A percentile compares a stretch with the other conserved stretches of the same genome.
phyloP scores from a whole-genome alignment of 2,888 invertebrate species.

The Sarcophaga carnaria region DNA sequence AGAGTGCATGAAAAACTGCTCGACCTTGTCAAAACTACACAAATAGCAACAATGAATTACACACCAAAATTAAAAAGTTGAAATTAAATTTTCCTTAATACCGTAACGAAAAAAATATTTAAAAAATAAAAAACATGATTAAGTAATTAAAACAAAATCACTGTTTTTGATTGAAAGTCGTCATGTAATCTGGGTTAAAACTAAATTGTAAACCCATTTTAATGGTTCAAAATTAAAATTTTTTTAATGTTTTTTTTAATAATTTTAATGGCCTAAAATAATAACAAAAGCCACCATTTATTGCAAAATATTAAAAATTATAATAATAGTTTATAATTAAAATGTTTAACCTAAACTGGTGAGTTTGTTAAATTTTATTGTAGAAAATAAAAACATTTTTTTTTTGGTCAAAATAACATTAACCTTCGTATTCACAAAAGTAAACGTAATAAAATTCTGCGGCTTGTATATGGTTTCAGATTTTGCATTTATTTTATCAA shows the following conservation, averaged over 20 bases:
- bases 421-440: background rate
- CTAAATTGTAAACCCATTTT: too few species aligned
- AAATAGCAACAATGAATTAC: slow-evolving; percentile 5
- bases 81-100: background rate
- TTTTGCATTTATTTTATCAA: too few species aligned
- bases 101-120: background rate
- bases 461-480: background rate
- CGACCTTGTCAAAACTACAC: slow-evolving; percentile 56
- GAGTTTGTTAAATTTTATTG: background rate
- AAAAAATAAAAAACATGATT: background rate
- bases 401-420: background rate
- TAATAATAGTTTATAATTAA: background rate
- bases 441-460: background rate
- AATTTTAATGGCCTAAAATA: background rate
- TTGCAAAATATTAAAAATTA: background rate
- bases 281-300: background rate
- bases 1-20: slow-evolving; percentile 56
- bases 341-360: background rate
- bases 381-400: background rate
- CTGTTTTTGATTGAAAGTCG: too few species aligned
- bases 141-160: background rate
- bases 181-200: too few species aligned
- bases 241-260: background rate
- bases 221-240: background rate
- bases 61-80: slow-evolving; percentile 3